Percentiles rank a stretch among this genome's conserved stretches.
Conservation (phyloP, 2,888 invertebrate genomes). For the Stenolophus ochropezus region DNA sequence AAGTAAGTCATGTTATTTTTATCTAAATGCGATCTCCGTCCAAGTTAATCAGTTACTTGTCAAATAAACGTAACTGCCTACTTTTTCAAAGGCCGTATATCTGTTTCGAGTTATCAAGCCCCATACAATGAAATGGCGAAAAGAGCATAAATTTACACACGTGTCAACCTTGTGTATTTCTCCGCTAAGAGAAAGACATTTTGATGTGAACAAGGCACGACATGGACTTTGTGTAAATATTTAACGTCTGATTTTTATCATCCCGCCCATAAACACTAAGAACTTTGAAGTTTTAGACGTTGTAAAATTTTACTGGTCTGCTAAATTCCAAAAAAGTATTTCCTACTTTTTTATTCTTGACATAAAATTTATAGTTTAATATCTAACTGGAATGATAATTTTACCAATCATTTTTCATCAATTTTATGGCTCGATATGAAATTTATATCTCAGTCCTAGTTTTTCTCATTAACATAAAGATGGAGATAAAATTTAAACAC, state of each 20-base stretch:
- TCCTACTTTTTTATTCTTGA: slow-evolving; percentile 19
- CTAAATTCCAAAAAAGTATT: slow-evolving; percentile 52
- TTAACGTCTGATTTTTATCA: slow-evolving; percentile 54
- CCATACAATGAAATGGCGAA: slow-evolving; percentile 33
- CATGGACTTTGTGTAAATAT: slow-evolving; percentile 51
- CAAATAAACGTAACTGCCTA: slow-evolving; percentile 29
- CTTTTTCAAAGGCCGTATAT: slow-evolving; percentile 10
- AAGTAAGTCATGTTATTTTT: slow-evolving; percentile 17
- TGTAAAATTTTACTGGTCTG: slow-evolving; percentile 52
- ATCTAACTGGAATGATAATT: slow-evolving; percentile 12
- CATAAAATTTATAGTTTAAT: slow-evolving; percentile 36
- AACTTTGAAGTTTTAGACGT: slow-evolving; percentile 45
- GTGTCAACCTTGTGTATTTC: slow-evolving; percentile 43
- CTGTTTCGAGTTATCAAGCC: slow-evolving; percentile 30
- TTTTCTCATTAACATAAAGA: slow-evolving; percentile 20
- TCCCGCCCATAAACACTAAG: slow-evolving; percentile 46
- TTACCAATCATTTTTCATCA: slow-evolving; percentile 37
- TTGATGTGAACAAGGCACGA: slow-evolving; percentile 36
- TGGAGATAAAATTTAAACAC: slow-evolving; percentile 28
- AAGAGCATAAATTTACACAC: slow-evolving; percentile 37
- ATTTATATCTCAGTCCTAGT: slow-evolving; percentile 14
- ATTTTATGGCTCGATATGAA: slow-evolving; percentile 26
- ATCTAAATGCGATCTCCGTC: slow-evolving; percentile 29
- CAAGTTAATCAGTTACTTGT: slow-evolving; percentile 27
- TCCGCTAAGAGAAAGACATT: slow-evolving; percentile 33